Evolutionary conservation across 2,797 vertebrate species (phyloP), one percentile per base, ranked within the genome.

Genomic region (Iguana delicatissima): DNA sequence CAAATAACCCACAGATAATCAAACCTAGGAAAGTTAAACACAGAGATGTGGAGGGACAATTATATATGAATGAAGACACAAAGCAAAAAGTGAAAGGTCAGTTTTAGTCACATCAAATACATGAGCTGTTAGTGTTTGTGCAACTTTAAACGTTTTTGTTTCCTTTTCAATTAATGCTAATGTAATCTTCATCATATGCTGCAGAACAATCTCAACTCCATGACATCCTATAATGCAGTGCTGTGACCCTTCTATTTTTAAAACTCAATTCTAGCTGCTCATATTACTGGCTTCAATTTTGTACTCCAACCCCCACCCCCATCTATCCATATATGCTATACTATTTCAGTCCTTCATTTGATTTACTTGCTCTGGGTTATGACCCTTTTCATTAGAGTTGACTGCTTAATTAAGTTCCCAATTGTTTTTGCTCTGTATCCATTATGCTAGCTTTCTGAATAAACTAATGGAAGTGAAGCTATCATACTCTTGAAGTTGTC

Each of bases 191-290:
- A 50, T 82, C 38, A 13, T 50, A 81, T 82, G 38, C 42, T 80
- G 24, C 24, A 67, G 0, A 83, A 69, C 38, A 12, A 35, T 52
- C 80, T 84, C 46, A 2, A 20, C 80, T 85, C 8, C n/a, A 57
- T 46, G 80, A 1, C 22, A 76, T 16, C 72, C 26, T 22, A 13
- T 73, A 55, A 38, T 42, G 14, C 35, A 42, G 46, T 57, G 5
- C 77, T 91, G 52, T 69, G 64, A 89, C 42, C 35, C 80, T 77
- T 35, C 88, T 55, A 42, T 10, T 89, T 93, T 86, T 67, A 83
- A 88, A 95, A 87, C 29, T n/a, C 22, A 89, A 88, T 93, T 88
- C 52, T n/a, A 69, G 69, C 9, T 52, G 72, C 22, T 89, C 67
- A 89, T 62, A 52, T 55, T 32, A 55, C 0, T 0, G 38, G 35